Evolutionary conservation across 2,797 vertebrate species (phyloP), one percentile per base, ranked within the genome.

Genomic region (Danio aesculapii): DNA sequence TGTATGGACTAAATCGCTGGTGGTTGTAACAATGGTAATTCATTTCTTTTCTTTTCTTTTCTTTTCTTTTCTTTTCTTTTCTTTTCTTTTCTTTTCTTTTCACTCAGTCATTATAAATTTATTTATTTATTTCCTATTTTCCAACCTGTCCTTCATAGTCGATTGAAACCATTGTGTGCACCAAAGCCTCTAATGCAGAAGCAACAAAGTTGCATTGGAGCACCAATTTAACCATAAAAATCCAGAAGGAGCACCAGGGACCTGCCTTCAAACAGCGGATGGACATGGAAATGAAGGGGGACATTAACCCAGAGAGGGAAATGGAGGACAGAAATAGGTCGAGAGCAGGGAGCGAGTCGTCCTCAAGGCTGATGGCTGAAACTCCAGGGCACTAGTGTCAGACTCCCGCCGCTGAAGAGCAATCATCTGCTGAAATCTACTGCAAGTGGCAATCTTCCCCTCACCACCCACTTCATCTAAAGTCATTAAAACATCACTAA

Each of bases 401-500:
- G 49, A 57, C 72, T 66, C 73, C 62, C 47, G 67, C 77, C 62
- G 69, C 68, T 75, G 79, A 63, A 75, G 59, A 76, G 70, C 74
- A 84, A 84, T 83, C 84, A 84, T 70, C 74, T 55, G 55, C 81
- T 75, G 52, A 84, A 82, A 77, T 84, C 77, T 79, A 73, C 68
- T 41, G 79, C 71, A 81, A 83, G 84, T 82, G 82, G 84, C 81
- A 86, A 86, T 86, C 86, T 84, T 81, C 78, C 84, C 78, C 81
- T 86, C 81, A 84, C 77, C 82, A 72, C 84, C 67, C 86, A 82
- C 84, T 84, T 81, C 44, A 75, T 75, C 47, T 69, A 50, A 69
- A 66, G 77, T 87, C 81, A 87, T 87, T 85, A 87, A 76, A 84
- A 84, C 81, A 83, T 87, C 84, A 81, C 68, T 78, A 79, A 67